A percentile compares a stretch with the other conserved stretches of the same genome.
Evolutionary conservation across 2,888 invertebrate species (phyloP).

Genomic region (Agrotis exclamationis): DNA sequence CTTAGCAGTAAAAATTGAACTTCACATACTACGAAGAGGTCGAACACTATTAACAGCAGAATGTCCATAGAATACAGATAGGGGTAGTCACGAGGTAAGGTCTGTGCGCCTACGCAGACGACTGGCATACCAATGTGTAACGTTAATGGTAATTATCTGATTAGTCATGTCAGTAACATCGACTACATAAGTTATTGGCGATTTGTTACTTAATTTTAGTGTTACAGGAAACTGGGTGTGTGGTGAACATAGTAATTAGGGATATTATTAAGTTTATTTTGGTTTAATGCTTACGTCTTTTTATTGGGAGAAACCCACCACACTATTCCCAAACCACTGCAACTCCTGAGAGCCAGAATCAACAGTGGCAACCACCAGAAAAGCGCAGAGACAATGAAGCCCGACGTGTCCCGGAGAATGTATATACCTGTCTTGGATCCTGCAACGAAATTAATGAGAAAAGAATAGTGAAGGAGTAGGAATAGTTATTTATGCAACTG

Average conservation of each 20-base stretch:
- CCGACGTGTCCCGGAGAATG: too few species aligned
- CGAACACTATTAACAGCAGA: slow-evolving; percentile 42
- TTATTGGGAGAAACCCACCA: too few species aligned
- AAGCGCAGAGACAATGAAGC: too few species aligned
- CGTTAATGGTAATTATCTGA: slow-evolving; percentile 57
- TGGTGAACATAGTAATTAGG: slow-evolving; percentile 13
- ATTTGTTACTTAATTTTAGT: slow-evolving; percentile 49
- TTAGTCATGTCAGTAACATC: slow-evolving; percentile 40
- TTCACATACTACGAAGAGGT: slow-evolving; percentile 62
- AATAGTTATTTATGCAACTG: too few species aligned
- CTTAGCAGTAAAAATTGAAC: slow-evolving; percentile 35
- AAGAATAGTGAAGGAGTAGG: too few species aligned
- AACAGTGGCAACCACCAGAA: too few species aligned
- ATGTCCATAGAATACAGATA: slow-evolving; percentile 78
- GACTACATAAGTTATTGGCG: slow-evolving; percentile 37
- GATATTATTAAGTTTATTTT: too few species aligned
- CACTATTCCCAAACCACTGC: too few species aligned
- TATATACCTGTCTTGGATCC: too few species aligned
- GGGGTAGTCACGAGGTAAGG: slow-evolving; percentile 75
- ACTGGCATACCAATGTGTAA: slow-evolving; percentile 60
- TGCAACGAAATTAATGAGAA: too few species aligned
- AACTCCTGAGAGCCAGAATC: too few species aligned
- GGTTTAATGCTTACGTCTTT: too few species aligned
- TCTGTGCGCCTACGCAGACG: slow-evolving; percentile 76
- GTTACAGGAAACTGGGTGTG: slow-evolving; percentile 30